phyloP scores from a whole-genome alignment of 2,888 invertebrate species.

The Heliconius sara region DNA sequence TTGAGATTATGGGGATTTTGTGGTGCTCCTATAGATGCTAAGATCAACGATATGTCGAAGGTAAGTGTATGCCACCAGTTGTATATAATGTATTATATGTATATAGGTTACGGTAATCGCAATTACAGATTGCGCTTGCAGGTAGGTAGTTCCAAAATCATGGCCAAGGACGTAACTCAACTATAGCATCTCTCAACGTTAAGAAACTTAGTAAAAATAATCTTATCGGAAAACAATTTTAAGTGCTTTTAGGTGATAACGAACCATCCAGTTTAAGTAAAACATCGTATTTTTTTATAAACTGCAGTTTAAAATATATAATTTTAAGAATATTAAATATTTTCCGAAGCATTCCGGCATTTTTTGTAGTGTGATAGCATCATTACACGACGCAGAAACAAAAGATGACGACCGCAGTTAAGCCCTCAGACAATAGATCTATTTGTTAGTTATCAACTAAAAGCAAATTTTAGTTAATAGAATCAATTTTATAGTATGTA shows the following conservation, averaged over 20 bases:
- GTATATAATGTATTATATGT: slow-evolving; percentile 27
- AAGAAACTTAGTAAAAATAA: slow-evolving; percentile 27
- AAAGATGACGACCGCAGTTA: slow-evolving; percentile 41
- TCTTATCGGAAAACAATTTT: slow-evolving; percentile 37
- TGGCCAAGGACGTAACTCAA: slow-evolving; percentile 57
- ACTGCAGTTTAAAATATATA: too few species aligned
- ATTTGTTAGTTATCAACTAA: slow-evolving; percentile 24
- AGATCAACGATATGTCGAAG: slow-evolving; percentile 76
- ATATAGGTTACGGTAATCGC: slow-evolving; percentile 52
- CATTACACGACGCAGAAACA: slow-evolving; percentile 38
- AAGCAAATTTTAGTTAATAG: neutral
- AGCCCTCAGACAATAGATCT: slow-evolving; percentile 31
- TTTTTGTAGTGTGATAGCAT: slow-evolving; percentile 18
- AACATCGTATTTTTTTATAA: neutral
- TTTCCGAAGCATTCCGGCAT: neutral
- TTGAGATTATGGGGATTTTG: slow-evolving; percentile 59
- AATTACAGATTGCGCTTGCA: slow-evolving; percentile 57
- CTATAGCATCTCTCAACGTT: slow-evolving; percentile 31
- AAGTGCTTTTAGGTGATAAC: slow-evolving; percentile 3
- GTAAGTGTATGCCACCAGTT: slow-evolving; percentile 59
- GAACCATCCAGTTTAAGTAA: neutral
- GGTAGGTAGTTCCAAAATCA: slow-evolving; percentile 68
- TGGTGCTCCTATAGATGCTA: slow-evolving; percentile 53
- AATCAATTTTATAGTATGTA: neutral
- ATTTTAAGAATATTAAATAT: neutral